Conservation (phyloP, 2,888 invertebrate species). For the Candidula unifasciata region DNA sequence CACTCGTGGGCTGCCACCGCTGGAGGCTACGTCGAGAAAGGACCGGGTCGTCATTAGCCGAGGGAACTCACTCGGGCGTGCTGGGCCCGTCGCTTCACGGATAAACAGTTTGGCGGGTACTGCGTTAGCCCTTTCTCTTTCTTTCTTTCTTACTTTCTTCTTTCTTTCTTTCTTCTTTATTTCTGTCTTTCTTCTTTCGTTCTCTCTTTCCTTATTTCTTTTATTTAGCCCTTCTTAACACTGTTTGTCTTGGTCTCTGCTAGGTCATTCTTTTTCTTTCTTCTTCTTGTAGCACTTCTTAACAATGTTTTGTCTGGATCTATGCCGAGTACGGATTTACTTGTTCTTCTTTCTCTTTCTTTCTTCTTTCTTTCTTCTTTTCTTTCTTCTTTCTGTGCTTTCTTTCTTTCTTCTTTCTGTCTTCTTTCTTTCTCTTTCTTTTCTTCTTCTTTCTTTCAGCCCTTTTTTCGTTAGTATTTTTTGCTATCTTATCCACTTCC, state of each 20-base stretch:
- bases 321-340: too few species aligned
- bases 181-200: background rate
- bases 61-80: slow-evolving; percentile 44
- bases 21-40: slow-evolving; percentile 28
- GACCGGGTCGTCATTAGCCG: slow-evolving; percentile 39
- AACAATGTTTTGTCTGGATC: too few species aligned
- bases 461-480: too few species aligned
- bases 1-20: background rate
- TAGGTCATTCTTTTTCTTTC: background rate
- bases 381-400: background rate
- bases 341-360: background rate
- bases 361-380: background rate
- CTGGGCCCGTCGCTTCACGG: slow-evolving; percentile 40
- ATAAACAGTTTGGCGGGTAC: slow-evolving; percentile 36
- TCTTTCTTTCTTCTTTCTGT: too few species aligned
- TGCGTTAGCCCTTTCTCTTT: background rate
- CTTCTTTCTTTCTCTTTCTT: too few species aligned
- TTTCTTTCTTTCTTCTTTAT: too few species aligned
- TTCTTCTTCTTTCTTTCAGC: too few species aligned
- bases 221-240: background rate
- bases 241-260: slow-evolving; percentile 16
- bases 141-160: too few species aligned
- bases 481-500: too few species aligned
- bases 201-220: background rate
- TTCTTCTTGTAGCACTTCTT: background rate